phyloP scores from a whole-genome alignment of 2,797 vertebrate species.

The Gobionotothen gibberifrons region DNA sequence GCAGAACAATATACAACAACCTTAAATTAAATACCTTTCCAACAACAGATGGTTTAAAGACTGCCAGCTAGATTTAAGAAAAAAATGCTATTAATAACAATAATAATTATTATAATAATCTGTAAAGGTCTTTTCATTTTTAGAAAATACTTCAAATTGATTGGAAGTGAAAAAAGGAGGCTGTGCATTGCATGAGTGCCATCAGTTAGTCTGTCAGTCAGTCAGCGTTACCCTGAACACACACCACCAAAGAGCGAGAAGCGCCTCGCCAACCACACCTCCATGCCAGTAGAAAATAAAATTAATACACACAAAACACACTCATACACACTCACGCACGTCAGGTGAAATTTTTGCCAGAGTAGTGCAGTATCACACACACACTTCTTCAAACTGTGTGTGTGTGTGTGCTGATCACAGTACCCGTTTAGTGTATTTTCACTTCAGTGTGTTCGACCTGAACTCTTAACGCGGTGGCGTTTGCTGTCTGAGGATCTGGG shows the following conservation, averaged over 20 bases:
- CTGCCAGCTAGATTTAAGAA: constrained; percentile 83
- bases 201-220: constrained; percentile 83
- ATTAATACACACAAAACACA: constrained; percentile 72
- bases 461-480: constrained; percentile 77
- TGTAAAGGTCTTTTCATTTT: constrained; percentile 79
- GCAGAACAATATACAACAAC: constrained; percentile 83
- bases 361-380: constrained; percentile 79
- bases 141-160: constrained; percentile 85
- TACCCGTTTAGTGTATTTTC: constrained; percentile 87
- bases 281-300: constrained; percentile 75
- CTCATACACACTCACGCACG: constrained; percentile 67
- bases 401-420: constrained; percentile 73
- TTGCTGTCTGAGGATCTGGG: constrained; percentile 71
- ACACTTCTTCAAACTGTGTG: constrained; percentile 40
- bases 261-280: constrained; percentile 73
- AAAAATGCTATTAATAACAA: constrained; percentile 71
- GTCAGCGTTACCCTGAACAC: constrained; percentile 83
- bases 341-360: constrained; percentile 76
- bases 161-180: constrained; percentile 86
- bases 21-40: constrained; percentile 84
- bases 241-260: constrained; percentile 79
- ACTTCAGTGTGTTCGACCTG: constrained; percentile 85
- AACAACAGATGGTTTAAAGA: constrained; percentile 83
- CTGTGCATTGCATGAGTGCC: constrained; percentile 90
- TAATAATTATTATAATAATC: constrained; percentile 76